Conservation (phyloP, 2,113 vertebrate genomes). For the Cnemophilus loriae region DNA sequence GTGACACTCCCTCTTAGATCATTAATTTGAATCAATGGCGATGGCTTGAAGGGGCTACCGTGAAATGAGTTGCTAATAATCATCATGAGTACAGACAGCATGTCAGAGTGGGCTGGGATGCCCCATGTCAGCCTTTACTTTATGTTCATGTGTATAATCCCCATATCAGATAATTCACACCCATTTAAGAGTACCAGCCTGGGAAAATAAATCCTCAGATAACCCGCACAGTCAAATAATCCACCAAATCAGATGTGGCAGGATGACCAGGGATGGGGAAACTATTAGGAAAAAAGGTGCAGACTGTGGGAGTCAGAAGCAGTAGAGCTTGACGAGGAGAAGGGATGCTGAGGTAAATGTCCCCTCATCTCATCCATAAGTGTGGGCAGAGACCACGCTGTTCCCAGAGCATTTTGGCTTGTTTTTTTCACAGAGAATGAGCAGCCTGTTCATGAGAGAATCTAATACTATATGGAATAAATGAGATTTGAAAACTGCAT, state of each 20-base stretch:
- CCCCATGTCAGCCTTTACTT: background rate
- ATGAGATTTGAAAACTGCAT: conserved; percentile 56
- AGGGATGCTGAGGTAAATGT: conserved; percentile 21
- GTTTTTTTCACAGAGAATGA: conserved; percentile 9
- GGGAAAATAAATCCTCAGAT: conserved; percentile 57
- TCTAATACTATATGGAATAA: conserved; percentile 44
- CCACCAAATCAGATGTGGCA: conserved; percentile 4
- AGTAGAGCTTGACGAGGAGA: background rate
- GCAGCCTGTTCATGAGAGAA: conserved; percentile 42
- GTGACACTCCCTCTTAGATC: background rate
- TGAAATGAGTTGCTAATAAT: conserved; percentile 28
- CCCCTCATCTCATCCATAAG: background rate
- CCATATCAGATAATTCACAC: conserved; percentile 52
- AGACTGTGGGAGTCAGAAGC: background rate
- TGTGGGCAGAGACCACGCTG: conserved; percentile 32
- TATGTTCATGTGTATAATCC: conserved; percentile 29
- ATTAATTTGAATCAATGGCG: background rate
- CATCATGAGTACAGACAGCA: background rate
- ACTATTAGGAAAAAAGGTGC: background rate
- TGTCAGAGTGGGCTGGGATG: background rate
- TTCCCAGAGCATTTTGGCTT: background rate
- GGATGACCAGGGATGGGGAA: background rate
- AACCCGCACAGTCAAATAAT: background rate
- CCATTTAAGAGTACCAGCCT: conserved; percentile 33
- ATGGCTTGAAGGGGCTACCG: background rate